Evolutionary conservation across 92 coral and sea anemone species (phyloP), one percentile per base, ranked within the genome.

Genomic region (Umimayanthus chanpuru): DNA sequence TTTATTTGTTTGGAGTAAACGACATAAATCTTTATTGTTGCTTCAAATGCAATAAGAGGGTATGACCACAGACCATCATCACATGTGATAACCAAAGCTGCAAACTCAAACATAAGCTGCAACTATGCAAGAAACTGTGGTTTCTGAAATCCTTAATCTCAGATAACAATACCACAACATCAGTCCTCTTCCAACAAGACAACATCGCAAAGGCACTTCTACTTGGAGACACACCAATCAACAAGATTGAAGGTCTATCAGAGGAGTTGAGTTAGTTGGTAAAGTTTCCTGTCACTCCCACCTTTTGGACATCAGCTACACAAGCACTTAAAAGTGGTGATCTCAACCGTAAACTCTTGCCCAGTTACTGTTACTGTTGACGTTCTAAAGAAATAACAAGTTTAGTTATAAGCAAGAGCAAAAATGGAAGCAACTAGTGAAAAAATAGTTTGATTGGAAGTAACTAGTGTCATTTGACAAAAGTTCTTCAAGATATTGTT

Each of bases 21-120:
- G 74, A 86, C 40, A 29, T 86, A 32, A 38, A 86, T 41, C 72
- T 86, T n/a, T 50, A 85, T 71, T 71, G 81, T 85, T 85, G 88
- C 72, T 21, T 85, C 40, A 40, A n/a, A 26, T 85, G 88, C 72
- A 85, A 74, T 61, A 76, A 74, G 67, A 41, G 65, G 55, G 88
- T 74, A 21, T 21, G 43, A 53, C 41, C 39, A 47, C 28, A 85
- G 58, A 85, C 28, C 32, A 85, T 73, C 10, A 70, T 29, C 55
- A 73, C 88, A 36, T 85, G 88, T 85, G 71, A 85, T 20, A 85
- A 85, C 64, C 58, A 32, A 18, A 85, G 53, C 43, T 85, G 79
- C 61, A 85, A 85, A 38, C 23, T 85, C 15, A 68, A 38, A 41
- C 88, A 85, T n/a, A 71, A 85, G 50, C 9, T 26, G 36, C 36